Percentiles rank a stretch among this genome's conserved stretches.
These are phyloP conservation scores for Pachycephus smyrnensis DNA, from an alignment of 2,888 invertebrate genomes.

Conservation along the genomic window DNA sequence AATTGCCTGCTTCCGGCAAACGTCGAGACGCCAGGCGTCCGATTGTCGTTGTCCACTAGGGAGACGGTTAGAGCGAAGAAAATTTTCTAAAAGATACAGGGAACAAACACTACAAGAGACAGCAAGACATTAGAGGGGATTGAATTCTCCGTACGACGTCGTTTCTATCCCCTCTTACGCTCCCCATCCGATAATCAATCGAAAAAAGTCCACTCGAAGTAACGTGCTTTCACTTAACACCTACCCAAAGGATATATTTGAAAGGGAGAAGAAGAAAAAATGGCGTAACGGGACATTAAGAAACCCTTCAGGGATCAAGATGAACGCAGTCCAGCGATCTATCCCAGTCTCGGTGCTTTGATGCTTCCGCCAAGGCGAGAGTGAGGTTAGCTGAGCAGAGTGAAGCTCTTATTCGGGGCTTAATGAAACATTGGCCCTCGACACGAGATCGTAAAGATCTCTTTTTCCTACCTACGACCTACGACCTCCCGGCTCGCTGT, in stretches of 20 bases:
- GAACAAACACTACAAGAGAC: background rate
- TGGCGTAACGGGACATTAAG: slow-evolving; percentile 14
- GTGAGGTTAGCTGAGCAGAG: background rate
- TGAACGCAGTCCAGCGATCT: background rate
- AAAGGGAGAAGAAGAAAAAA: background rate
- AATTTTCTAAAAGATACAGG: background rate
- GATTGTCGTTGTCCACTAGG: background rate
- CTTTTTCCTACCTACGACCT: slow-evolving; percentile 10
- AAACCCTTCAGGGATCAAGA: slow-evolving; percentile 6
- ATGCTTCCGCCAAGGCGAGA: slow-evolving; percentile 3
- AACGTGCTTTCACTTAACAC: background rate
- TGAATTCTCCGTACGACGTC: background rate
- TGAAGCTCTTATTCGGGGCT: slow-evolving; percentile 17
- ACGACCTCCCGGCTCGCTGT: background rate
- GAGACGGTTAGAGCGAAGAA: background rate
- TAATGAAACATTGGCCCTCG: slow-evolving; percentile 33
- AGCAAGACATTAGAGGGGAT: background rate
- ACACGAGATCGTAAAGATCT: slow-evolving; percentile 29
- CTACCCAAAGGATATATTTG: background rate
- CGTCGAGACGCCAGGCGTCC: background rate
- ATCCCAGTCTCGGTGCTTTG: slow-evolving; percentile 1
- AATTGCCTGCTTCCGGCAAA: background rate
- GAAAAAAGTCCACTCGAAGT: background rate
- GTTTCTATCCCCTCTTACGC: background rate
- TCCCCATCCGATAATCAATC: background rate